Base-by-base conservation (phyloP, 2,888 invertebrate species). In the Apotomis capreana region DNA sequence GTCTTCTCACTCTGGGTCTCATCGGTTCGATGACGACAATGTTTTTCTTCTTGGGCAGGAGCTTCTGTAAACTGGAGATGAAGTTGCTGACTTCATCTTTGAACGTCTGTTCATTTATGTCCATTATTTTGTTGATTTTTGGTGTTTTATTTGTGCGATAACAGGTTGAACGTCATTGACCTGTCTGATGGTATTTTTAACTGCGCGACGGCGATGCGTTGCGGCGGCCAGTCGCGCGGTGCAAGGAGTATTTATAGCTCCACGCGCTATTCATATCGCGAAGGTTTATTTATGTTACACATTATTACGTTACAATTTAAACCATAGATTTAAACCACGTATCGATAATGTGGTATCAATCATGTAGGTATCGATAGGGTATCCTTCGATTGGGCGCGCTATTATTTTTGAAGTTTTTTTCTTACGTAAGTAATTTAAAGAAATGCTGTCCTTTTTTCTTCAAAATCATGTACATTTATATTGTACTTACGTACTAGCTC, bases 161-260 rank as follows among this genome's bases (percentile, higher is more conserved):
- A 84, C 88, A 85, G 86, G 87, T 84, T 83, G 78, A 81, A 85
- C 85, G 92, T 91, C 92, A 90, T 86, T 86, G 89, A 86, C 84
- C 88, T 84, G 88, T 85, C 87, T 81, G 78, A 72, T 80, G 82
- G 81, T 89, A 88, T 89, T 90, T 90, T 89, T 85, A 89, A 86
- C 78, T 81, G 76, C 79, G 81, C 78, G 78, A 78, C 78, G 81
- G 82, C 78, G 75, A 51, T 59, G 69, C 79, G 78, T 65, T 75
- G 67, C 60, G 12, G 44, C 61, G 49, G 90, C 90, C 90, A 89
- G 89, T 84, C 78, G 78, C 80, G 78, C 80, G 77, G 78, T 83
- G 85, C 85, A 90, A 85, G 81, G 85, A 89, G 89, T 87, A 84
- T 83, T 83, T 77, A 78, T 87, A 85, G 83, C 82, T 84, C 80